phyloP scores from a whole-genome alignment of 1,140 invertebrate species.

The Dreissena polymorpha region DNA sequence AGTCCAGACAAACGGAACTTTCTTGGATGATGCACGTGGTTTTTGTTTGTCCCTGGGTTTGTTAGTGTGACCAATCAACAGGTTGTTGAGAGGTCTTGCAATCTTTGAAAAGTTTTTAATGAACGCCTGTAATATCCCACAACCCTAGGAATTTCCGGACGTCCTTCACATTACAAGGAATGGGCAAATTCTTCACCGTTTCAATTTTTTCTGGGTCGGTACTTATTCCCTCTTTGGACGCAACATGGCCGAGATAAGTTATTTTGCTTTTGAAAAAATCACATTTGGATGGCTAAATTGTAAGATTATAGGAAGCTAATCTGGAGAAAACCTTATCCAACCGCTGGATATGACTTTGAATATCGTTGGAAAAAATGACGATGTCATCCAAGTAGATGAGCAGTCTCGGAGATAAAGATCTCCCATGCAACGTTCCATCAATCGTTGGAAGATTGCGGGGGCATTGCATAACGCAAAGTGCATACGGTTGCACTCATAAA shows the following conservation, averaged over 20 bases:
- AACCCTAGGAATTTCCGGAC: slow-evolving; percentile 64
- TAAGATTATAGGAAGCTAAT: slow-evolving; percentile 14
- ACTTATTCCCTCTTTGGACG: slow-evolving; percentile 14
- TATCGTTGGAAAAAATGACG: slow-evolving; percentile 27
- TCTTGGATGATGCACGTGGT: background rate
- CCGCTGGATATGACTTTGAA: background rate
- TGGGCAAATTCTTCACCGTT: slow-evolving; percentile 11
- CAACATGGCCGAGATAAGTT: slow-evolving; percentile 26
- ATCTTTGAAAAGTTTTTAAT: slow-evolving; percentile 57
- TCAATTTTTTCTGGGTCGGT: slow-evolving; percentile 16
- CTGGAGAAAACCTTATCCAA: slow-evolving; percentile 17
- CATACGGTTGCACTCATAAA: slow-evolving; percentile 74
- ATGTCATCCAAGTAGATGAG: slow-evolving; percentile 53
- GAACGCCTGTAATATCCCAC: slow-evolving; percentile 61
- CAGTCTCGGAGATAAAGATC: slow-evolving; percentile 28
- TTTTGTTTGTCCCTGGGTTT: background rate
- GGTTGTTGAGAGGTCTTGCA: slow-evolving; percentile 34
- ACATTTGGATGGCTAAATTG: slow-evolving; percentile 40
- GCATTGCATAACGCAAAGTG: slow-evolving; percentile 79
- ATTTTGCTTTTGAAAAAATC: slow-evolving; percentile 26
- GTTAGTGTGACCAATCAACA: slow-evolving; percentile 34
- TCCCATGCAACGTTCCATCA: slow-evolving; percentile 67
- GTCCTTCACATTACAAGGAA: background rate
- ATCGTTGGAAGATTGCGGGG: slow-evolving; percentile 75
- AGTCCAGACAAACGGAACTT: slow-evolving; percentile 13